A percentile compares a stretch with the other conserved stretches of the same genome.
Evolutionary conservation across 2,113 vertebrate genomes (phyloP).

Genomic region (Sphaerodactylus townsendi): DNA sequence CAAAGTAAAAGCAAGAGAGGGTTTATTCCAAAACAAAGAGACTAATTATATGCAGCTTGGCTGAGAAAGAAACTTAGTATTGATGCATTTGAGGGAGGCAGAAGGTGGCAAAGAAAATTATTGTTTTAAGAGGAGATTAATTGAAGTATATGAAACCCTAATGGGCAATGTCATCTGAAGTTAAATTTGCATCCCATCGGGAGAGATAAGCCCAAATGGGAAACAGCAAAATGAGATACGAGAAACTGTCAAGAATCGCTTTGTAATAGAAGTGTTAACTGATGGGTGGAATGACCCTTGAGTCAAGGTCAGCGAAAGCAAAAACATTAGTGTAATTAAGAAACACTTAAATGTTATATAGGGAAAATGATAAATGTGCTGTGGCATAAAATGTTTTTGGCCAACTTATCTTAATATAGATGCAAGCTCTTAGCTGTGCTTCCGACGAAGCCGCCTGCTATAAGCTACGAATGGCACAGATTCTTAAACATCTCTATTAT

Average conservation of each 20-base stretch:
- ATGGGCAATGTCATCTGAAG: slow-evolving; percentile 29
- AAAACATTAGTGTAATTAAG: slow-evolving; percentile 59
- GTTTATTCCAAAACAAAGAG: slow-evolving; percentile 37
- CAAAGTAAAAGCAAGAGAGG: slow-evolving; percentile 11
- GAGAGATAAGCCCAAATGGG: slow-evolving; percentile 42
- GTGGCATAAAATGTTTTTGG: neutral
- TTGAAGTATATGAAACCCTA: slow-evolving; percentile 34
- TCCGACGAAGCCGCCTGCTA: neutral
- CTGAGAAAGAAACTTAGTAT: slow-evolving; percentile 1
- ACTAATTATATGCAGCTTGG: neutral
- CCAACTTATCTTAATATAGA: neutral
- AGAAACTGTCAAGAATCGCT: slow-evolving; percentile 53
- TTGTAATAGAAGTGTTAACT: slow-evolving; percentile 49
- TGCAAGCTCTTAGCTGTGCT: neutral
- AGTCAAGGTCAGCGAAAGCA: slow-evolving; percentile 35
- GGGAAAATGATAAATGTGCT: slow-evolving; percentile 52
- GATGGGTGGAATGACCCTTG: slow-evolving; percentile 49
- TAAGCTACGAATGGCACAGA: neutral
- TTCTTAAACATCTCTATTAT: neutral
- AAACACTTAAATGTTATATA: slow-evolving; percentile 33
- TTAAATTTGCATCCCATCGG: slow-evolving; percentile 15
- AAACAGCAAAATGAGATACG: slow-evolving; percentile 41
- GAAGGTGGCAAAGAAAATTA: neutral
- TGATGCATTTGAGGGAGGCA: neutral
- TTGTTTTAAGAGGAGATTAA: slow-evolving; percentile 49